Conservation (phyloP, 2,113 vertebrate genomes). For the Hippolais icterina region DNA sequence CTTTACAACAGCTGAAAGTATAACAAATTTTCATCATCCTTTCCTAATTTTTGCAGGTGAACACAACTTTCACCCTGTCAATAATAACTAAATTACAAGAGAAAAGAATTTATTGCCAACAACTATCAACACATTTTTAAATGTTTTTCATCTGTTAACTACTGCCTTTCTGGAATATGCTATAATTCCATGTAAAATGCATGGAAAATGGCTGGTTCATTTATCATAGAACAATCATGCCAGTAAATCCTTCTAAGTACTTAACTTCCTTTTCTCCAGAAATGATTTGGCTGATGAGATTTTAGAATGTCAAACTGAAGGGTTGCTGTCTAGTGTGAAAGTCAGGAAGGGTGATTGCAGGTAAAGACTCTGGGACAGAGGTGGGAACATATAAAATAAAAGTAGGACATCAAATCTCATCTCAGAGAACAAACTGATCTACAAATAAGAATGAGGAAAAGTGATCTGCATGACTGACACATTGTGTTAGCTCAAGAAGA, state of each 20-base stretch:
- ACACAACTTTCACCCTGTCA: background rate
- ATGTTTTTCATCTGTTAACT: background rate
- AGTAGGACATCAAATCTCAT: background rate
- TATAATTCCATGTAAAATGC: background rate
- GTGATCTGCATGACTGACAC: background rate
- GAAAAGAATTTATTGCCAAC: background rate
- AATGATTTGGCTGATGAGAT: background rate
- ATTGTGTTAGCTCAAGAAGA: constrained; percentile 32
- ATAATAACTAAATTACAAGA: background rate
- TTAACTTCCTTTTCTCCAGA: background rate
- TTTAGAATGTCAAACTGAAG: background rate
- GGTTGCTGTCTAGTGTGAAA: background rate
- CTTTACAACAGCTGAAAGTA: constrained; percentile 6
- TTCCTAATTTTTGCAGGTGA: background rate
- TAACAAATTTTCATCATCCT: background rate
- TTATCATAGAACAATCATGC: background rate
- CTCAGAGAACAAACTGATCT: constrained; percentile 23
- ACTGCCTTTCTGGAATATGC: background rate
- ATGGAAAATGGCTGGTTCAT: background rate
- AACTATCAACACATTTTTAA: background rate
- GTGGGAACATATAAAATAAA: background rate
- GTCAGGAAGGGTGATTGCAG: background rate
- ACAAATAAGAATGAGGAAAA: constrained; percentile 4
- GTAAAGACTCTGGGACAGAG: background rate
- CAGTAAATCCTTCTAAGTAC: background rate